phyloP scores from a whole-genome alignment of 1,140 invertebrate genomes.

The Leptinotarsa lineolata region DNA sequence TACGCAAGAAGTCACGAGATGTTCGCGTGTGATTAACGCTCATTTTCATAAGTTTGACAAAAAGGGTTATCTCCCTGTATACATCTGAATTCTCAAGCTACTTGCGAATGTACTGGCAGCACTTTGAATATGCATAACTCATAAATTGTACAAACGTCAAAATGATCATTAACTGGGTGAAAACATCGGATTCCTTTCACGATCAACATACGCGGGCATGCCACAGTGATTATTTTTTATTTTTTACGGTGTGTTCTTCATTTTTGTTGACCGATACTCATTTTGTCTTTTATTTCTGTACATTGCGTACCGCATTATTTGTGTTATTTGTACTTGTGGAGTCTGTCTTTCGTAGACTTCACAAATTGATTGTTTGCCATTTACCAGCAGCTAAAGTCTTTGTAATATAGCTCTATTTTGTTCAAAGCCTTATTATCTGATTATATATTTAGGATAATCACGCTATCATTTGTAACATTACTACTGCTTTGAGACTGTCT shows the following conservation, averaged over 20 bases:
- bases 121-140: constrained; percentile 15
- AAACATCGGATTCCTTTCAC: constrained; percentile 3
- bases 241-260: not conserved
- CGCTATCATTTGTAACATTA: too few relatives aligned
- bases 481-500: too few relatives aligned
- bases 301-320: too few relatives aligned
- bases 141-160: constrained; percentile 14
- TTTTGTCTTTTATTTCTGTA: too few relatives aligned
- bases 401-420: too few relatives aligned
- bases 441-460: too few relatives aligned
- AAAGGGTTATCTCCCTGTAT: constrained; percentile 16
- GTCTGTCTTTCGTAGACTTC: too few relatives aligned
- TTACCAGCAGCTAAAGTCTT: too few relatives aligned
- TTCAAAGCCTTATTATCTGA: too few relatives aligned
- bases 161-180: constrained; percentile 13
- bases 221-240: not conserved
- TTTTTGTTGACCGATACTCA: not conserved
- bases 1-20: constrained; percentile 7
- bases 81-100: constrained; percentile 11
- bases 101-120: not conserved
- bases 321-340: too few relatives aligned
- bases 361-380: too few relatives aligned
- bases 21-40: constrained; percentile 20
- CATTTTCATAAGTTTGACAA: constrained; percentile 26
- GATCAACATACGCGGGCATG: not conserved